These are phyloP conservation scores for Orestias chungarensis DNA, from an alignment of 2,797 vertebrate species.

Conservation along the genomic window DNA sequence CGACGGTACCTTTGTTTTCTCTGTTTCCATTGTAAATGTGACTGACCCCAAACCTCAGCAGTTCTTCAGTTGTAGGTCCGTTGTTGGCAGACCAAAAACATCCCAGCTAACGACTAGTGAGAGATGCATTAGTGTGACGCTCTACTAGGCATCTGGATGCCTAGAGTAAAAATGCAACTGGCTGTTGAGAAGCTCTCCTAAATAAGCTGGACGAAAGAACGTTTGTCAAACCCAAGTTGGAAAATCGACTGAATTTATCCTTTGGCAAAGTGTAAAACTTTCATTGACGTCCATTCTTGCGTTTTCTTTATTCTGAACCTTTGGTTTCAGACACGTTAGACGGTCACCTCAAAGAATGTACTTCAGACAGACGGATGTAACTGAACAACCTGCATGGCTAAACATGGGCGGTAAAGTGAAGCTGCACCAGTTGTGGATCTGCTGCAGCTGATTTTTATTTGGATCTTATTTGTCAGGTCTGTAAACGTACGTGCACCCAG, in stretches of 20 bases:
- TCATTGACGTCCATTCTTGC: too few species aligned
- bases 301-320: too few species aligned
- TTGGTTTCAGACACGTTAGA: too few species aligned
- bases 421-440: not conserved
- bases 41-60: too few species aligned
- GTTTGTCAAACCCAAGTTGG: too few species aligned
- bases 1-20: not conserved
- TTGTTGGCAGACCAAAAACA: not conserved
- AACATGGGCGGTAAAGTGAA: not conserved
- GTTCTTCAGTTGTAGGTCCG: too few species aligned
- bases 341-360: too few species aligned
- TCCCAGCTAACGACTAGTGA: not conserved
- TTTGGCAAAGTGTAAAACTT: too few species aligned
- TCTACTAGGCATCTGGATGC: too few species aligned
- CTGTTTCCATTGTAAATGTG: not conserved
- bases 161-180: not conserved
- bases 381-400: not conserved
- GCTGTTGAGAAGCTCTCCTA: not conserved
- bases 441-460: slow-evolving; percentile 9
- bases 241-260: too few species aligned
- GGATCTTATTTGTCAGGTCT: not conserved
- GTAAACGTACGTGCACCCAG: slow-evolving; percentile 12
- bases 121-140: not conserved
- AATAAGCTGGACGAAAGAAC: not conserved
- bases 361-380: too few species aligned